These are phyloP conservation scores for Metacarcinus magister DNA, from an alignment of 2,888 invertebrate genomes.

Conservation along the genomic window DNA sequence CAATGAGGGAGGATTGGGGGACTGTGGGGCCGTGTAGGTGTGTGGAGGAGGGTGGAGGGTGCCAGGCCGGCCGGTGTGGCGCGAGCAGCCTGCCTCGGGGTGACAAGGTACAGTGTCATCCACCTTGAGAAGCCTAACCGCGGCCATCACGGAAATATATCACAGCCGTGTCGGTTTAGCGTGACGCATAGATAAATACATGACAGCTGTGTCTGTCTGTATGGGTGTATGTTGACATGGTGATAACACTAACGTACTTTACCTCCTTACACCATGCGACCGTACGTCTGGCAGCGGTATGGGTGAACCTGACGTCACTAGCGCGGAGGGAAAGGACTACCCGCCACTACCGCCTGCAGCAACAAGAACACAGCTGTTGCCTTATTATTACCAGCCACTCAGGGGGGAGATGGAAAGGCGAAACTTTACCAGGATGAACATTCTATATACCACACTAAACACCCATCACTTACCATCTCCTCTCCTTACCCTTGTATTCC, in stretches of 20 bases:
- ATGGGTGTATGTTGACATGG: background rate
- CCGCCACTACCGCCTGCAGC: background rate
- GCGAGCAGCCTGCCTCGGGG: background rate
- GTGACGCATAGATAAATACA: background rate
- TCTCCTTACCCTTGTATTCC: background rate
- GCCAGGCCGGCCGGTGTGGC: background rate
- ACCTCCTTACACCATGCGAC: background rate
- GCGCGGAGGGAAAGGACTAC: background rate
- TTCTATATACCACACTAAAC: background rate
- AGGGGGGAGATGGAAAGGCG: background rate
- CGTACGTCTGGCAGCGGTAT: slow-evolving; percentile 29
- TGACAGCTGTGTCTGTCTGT: background rate
- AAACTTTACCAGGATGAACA: background rate
- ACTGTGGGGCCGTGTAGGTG: background rate
- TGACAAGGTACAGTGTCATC: background rate
- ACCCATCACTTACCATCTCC: no score
- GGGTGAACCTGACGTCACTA: slow-evolving; percentile 48
- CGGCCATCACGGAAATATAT: background rate
- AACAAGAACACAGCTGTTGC: background rate
- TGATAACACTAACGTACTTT: background rate
- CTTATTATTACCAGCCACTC: slow-evolving; percentile 5
- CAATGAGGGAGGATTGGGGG: background rate
- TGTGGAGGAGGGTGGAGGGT: slow-evolving; percentile 18
- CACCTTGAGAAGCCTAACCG: background rate
- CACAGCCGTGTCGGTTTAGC: background rate